These are phyloP conservation scores for Lasaia peninsularis DNA, from an alignment of 1,140 invertebrate species.

Conservation along the genomic window DNA sequence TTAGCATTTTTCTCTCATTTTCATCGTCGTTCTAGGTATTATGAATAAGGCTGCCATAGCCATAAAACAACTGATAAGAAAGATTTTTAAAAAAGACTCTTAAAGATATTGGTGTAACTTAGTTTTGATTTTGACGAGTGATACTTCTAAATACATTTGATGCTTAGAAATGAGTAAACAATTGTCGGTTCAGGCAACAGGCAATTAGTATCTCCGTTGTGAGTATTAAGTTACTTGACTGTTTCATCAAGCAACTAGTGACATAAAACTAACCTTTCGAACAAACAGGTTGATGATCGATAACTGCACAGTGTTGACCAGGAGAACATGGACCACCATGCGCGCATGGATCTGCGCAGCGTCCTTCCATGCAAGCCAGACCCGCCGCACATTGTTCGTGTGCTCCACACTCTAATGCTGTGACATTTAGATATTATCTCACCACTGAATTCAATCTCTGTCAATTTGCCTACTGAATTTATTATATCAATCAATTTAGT, in stretches of 20 bases:
- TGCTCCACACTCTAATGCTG: constrained; percentile 89
- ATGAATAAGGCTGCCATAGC: no score
- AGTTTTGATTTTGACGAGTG: no score
- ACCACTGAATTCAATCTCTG: constrained; percentile 14
- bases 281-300: constrained; percentile 87
- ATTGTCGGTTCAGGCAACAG: no score
- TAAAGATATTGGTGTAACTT: no score
- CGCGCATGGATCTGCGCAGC: constrained; percentile 87
- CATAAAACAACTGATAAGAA: no score
- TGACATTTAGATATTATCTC: constrained; percentile 26
- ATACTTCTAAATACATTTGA: no score
- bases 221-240: no score
- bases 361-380: constrained; percentile 86
- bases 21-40: no score
- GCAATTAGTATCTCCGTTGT: no score
- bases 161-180: no score
- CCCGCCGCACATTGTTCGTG: constrained; percentile 89
- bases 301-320: constrained; percentile 84
- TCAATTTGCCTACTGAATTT: not conserved
- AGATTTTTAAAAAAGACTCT: no score
- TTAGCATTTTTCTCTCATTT: no score
- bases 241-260: not conserved
- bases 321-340: constrained; percentile 82
- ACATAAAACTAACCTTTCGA: constrained; percentile 78
- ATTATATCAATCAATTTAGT: not conserved